phyloP scores from a whole-genome alignment of 2,888 invertebrate species.

The Volucella inanis region DNA sequence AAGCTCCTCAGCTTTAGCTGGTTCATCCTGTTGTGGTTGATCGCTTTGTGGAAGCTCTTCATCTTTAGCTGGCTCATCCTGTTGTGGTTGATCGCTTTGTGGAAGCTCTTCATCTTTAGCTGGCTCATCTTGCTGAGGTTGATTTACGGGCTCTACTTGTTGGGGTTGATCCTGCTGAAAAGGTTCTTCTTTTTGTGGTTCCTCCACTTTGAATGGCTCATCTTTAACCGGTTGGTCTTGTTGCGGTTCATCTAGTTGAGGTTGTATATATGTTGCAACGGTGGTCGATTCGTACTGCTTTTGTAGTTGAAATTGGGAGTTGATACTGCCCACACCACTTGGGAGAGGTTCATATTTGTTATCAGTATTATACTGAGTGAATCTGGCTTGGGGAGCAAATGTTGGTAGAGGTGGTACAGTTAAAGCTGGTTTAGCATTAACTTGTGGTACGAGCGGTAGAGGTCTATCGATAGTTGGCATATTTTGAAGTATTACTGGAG shows the following conservation, averaged over 20 bases:
- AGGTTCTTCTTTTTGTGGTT: neutral
- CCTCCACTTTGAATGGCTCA: constrained; percentile 8
- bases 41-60: constrained; percentile 6
- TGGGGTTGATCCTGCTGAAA: neutral
- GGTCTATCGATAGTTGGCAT: constrained; percentile 63
- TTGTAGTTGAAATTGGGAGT: neutral
- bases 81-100: constrained; percentile 3
- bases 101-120: constrained; percentile 1
- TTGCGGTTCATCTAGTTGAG: neutral
- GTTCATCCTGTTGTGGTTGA: neutral
- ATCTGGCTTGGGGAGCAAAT: constrained; percentile 43
- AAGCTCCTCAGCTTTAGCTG: neutral
- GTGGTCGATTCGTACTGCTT: constrained; percentile 14
- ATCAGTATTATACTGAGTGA: constrained; percentile 36
- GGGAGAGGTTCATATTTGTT: constrained; percentile 46
- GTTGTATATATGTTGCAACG: neutral
- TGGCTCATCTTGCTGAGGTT: constrained; percentile 21
- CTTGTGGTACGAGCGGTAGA: neutral
- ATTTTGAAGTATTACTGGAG: constrained; percentile 46
- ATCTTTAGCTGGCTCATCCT: neutral
- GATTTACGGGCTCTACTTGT: neutral
- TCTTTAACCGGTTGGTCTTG: neutral
- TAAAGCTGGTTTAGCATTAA: neutral
- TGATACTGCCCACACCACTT: constrained; percentile 33
- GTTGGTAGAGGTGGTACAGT: constrained; percentile 10